Percentiles rank a stretch among this genome's conserved stretches.
Conservation (phyloP, 2,888 invertebrate species). For the Epinotia ramella region DNA sequence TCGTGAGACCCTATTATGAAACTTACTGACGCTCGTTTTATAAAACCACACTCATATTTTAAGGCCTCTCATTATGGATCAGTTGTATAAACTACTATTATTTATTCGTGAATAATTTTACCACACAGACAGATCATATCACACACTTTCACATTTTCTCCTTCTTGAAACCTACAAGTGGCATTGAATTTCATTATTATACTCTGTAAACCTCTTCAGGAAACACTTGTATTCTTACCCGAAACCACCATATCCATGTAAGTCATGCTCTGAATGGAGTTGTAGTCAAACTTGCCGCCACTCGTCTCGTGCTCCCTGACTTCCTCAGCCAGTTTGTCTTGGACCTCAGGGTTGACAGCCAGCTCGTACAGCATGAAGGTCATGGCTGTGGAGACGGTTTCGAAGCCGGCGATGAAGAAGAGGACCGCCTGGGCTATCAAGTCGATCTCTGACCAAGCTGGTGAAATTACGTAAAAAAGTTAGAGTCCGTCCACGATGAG, state of each 20-base stretch:
- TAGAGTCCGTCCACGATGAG: neutral
- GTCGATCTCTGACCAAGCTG: slow-evolving; percentile 72
- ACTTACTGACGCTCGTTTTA: too few species aligned
- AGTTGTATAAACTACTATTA: too few species aligned
- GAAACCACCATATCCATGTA: slow-evolving; percentile 87
- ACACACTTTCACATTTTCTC: too few species aligned
- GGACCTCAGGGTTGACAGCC: slow-evolving; percentile 84
- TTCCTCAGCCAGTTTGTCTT: slow-evolving; percentile 82
- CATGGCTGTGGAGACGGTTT: slow-evolving; percentile 76
- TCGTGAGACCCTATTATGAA: too few species aligned
- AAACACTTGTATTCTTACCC: slow-evolving; percentile 60
- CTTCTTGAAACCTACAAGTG: too few species aligned
- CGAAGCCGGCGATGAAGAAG: slow-evolving; percentile 86
- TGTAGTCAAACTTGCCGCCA: slow-evolving; percentile 79
- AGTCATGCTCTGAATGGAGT: slow-evolving; percentile 80
- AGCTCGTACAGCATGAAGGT: slow-evolving; percentile 84
- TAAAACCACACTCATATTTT: too few species aligned
- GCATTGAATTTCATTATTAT: too few species aligned
- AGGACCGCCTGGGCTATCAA: slow-evolving; percentile 78
- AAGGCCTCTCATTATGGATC: too few species aligned
- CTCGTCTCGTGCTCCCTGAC: slow-evolving; percentile 78
- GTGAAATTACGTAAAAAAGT: slow-evolving; percentile 30
- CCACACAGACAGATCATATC: too few species aligned
- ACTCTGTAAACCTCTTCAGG: too few species aligned
- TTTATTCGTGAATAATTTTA: too few species aligned